Evolutionary conservation across 2,113 vertebrate species (phyloP).

Genomic region (Equus quagga): DNA sequence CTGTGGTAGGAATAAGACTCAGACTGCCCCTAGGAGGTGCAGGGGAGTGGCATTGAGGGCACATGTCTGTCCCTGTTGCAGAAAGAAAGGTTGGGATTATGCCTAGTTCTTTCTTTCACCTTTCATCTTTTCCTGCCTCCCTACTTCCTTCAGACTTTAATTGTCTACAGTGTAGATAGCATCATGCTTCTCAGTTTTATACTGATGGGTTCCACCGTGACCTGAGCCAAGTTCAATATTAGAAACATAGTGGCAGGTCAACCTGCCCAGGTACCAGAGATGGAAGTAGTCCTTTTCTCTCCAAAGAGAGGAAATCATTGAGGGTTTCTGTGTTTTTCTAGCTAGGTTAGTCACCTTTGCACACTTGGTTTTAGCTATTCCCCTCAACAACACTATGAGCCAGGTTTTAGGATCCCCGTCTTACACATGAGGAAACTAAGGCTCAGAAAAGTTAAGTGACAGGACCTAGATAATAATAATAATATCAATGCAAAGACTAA

Average conservation of each 20-base stretch:
- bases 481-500: not conserved
- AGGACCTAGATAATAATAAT: not conserved
- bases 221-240: not conserved
- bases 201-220: not conserved
- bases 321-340: not conserved
- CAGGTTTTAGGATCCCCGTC: not conserved
- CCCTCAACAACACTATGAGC: not conserved
- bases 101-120: not conserved
- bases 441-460: not conserved
- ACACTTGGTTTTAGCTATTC: constrained; percentile 44
- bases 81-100: not conserved
- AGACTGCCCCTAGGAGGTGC: not conserved
- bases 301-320: not conserved
- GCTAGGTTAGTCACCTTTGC: not conserved
- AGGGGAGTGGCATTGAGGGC: not conserved
- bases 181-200: not conserved
- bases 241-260: not conserved
- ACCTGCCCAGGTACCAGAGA: not conserved
- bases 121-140: not conserved
- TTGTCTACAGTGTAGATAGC: not conserved
- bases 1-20: not conserved
- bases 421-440: constrained; percentile 19
- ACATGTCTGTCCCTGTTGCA: not conserved
- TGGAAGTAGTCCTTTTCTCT: not conserved
- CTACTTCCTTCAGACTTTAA: not conserved